Conservation (phyloP, 2,797 vertebrate species). For the Sebastes elongatus region DNA sequence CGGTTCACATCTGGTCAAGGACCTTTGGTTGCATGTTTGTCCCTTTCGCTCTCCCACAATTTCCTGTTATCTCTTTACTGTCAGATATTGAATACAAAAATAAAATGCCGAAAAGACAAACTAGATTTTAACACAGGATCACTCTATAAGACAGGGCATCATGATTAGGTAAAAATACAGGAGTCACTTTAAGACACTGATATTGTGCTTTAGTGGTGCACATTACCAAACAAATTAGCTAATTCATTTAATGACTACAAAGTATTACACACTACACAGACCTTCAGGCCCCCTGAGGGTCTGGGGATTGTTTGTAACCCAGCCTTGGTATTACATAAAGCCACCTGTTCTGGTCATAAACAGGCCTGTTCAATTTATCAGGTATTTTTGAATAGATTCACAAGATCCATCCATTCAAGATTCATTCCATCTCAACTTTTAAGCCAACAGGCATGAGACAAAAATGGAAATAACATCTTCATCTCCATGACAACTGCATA, state of each 20-base stretch:
- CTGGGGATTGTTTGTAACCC: no score
- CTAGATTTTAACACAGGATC: no score
- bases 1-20: background rate
- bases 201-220: no score
- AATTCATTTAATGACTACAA: no score
- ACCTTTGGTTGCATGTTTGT: background rate
- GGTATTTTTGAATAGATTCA: background rate
- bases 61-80: background rate
- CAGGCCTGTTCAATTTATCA: no score
- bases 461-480: background rate
- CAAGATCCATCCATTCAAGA: background rate
- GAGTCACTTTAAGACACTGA: background rate
- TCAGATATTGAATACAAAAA: background rate
- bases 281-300: no score
- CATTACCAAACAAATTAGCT: no score
- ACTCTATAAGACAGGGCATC: no score
- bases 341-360: background rate
- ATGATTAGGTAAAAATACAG: no score
- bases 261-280: no score
- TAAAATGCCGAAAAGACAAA: background rate
- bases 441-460: no score
- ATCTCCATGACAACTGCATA: background rate
- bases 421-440: no score
- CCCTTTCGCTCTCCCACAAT: background rate
- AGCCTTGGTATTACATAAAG: background rate